These are phyloP conservation scores for Leptonema lineaticorne DNA, from an alignment of 1,140 invertebrate species.

Conservation along the genomic window DNA sequence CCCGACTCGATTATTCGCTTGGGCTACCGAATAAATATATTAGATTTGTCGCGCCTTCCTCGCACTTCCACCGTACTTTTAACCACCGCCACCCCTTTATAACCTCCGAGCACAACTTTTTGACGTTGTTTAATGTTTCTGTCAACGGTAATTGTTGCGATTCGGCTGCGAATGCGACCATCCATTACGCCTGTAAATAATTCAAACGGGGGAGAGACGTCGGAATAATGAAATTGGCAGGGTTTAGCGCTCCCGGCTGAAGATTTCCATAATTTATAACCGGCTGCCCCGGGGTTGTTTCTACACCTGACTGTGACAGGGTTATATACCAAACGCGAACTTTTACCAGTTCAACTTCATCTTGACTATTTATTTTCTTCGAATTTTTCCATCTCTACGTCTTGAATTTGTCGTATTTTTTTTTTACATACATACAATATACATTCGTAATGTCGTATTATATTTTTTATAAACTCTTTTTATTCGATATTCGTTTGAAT, in stretches of 20 bases:
- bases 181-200: conserved; percentile 38
- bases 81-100: background rate
- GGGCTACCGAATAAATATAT: conserved; percentile 21
- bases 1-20: conserved; percentile 23
- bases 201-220: conserved; percentile 27
- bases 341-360: background rate
- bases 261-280: conserved; percentile 31
- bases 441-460: no score
- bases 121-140: conserved; percentile 41
- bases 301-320: conserved; percentile 13
- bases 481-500: no score
- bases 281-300: background rate
- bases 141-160: conserved; percentile 39
- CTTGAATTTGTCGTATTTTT: background rate
- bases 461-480: no score
- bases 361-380: background rate
- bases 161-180: conserved; percentile 22
- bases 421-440: background rate
- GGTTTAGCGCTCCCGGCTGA: conserved; percentile 12
- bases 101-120: conserved; percentile 31
- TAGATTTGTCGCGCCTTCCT: conserved; percentile 7
- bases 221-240: conserved; percentile 34
- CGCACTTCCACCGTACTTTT: background rate
- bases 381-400: background rate
- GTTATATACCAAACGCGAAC: background rate